Conservation (phyloP, 2,888 invertebrate species). For the Rhamnusium bicolor region DNA sequence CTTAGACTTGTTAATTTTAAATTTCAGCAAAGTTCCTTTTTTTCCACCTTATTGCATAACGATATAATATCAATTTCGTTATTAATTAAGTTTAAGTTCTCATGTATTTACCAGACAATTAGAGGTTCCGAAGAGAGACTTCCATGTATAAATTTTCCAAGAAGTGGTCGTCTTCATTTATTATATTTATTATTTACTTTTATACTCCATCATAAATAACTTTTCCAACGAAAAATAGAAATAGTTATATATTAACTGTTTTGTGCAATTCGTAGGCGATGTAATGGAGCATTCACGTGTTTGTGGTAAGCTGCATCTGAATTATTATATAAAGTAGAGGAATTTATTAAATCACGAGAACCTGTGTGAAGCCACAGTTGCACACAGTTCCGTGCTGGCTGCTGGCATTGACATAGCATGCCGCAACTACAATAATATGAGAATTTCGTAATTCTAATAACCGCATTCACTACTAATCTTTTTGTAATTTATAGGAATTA, state of each 20-base stretch:
- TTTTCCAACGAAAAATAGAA: not conserved
- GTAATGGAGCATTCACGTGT: not conserved
- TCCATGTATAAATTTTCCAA: too few species aligned
- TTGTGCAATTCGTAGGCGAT: not conserved
- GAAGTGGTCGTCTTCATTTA: too few species aligned
- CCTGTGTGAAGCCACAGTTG: not conserved
- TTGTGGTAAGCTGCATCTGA: not conserved
- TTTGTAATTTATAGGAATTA: not conserved
- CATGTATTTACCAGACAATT: too few species aligned
- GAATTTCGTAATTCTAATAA: not conserved
- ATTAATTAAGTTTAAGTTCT: too few species aligned
- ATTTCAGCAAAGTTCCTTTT: too few species aligned
- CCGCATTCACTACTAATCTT: not conserved
- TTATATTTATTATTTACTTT: too few species aligned
- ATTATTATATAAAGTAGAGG: not conserved
- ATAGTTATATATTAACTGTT: not conserved
- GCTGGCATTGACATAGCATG: not conserved
- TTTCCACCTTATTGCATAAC: too few species aligned
- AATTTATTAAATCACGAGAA: constrained; percentile 11
- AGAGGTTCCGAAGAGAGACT: too few species aligned
- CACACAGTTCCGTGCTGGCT: not conserved
- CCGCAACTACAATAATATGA: not conserved
- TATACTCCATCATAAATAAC: too few species aligned
- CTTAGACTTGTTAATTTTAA: too few species aligned
- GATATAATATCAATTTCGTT: too few species aligned